A percentile compares a stretch with the other conserved stretches of the same genome.
These are phyloP conservation scores for Leptosomus discolor DNA, from an alignment of 2,113 vertebrate genomes.

Conservation along the genomic window DNA sequence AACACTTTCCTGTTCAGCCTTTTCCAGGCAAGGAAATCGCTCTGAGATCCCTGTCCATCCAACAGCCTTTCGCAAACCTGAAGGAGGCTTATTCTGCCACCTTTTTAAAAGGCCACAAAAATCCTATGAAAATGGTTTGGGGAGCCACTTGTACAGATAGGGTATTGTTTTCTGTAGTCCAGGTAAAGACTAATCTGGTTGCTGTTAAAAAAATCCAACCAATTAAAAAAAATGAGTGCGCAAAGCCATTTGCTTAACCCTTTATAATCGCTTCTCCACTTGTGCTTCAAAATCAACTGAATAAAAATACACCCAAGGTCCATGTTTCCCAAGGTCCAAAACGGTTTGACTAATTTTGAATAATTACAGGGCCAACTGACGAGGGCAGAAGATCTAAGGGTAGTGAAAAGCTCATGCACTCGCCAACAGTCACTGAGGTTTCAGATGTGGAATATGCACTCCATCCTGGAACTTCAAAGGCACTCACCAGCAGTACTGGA, in stretches of 20 bases:
- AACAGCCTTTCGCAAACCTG: neutral
- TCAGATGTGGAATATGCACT: neutral
- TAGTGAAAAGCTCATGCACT: neutral
- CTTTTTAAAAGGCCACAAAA: neutral
- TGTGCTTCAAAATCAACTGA: neutral
- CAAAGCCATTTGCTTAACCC: neutral
- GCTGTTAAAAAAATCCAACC: neutral
- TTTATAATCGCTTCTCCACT: neutral
- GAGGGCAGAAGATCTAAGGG: neutral
- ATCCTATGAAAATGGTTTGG: neutral
- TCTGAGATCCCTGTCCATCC: neutral
- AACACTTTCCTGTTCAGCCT: neutral
- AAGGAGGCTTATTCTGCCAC: neutral
- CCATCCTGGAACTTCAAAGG: neutral
- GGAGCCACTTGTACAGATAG: neutral
- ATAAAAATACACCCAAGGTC: neutral
- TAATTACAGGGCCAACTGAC: neutral
- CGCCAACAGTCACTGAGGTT: neutral
- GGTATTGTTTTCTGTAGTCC: neutral
- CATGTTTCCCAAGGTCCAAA: neutral
- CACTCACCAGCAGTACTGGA: neutral
- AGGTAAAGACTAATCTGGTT: neutral
- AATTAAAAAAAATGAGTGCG: neutral
- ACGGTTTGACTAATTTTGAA: fast-evolving
- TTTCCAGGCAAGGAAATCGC: neutral